Percentiles rank a stretch among this genome's conserved stretches.
Conservation (phyloP, 2,888 invertebrate genomes). For the Anticlea derivata region DNA sequence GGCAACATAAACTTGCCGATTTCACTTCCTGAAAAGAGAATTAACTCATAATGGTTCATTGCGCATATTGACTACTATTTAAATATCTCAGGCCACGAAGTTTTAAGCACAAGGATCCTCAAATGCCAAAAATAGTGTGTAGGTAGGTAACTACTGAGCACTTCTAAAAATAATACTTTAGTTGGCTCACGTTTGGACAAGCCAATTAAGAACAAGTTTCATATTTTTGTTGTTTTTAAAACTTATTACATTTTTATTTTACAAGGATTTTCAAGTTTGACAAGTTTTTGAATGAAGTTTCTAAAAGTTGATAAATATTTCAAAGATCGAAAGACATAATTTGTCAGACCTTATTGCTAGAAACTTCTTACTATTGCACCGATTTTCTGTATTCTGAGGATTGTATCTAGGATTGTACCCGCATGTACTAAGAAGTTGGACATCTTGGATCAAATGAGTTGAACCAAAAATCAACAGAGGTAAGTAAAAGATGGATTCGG, state of each 20-base stretch:
- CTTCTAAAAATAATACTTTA: not conserved
- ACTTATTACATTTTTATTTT: not conserved
- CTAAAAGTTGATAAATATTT: not conserved
- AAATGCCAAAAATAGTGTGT: too few relatives aligned
- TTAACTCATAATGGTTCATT: not conserved
- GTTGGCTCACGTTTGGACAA: not conserved
- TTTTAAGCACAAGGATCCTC: too few relatives aligned
- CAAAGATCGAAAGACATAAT: conserved; percentile 12
- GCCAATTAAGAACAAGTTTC: not conserved
- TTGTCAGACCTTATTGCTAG: too few relatives aligned
- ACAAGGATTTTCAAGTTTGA: conserved; percentile 5
- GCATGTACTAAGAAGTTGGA: too few relatives aligned
- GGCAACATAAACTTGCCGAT: conserved; percentile 39
- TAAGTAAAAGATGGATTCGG: too few relatives aligned
- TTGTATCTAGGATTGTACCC: too few relatives aligned
- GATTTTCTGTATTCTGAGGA: not conserved
- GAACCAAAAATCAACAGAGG: too few relatives aligned
- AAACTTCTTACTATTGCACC: too few relatives aligned
- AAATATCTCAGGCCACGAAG: too few relatives aligned
- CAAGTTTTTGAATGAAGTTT: conserved; percentile 6
- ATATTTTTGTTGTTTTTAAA: conserved; percentile 7
- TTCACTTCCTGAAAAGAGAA: conserved; percentile 39
- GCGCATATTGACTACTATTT: too few relatives aligned
- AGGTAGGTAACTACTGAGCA: too few relatives aligned
- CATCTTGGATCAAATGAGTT: too few relatives aligned